Evolutionary conservation across 2,888 invertebrate species (phyloP).

Genomic region (Epistrophella euchroma): DNA sequence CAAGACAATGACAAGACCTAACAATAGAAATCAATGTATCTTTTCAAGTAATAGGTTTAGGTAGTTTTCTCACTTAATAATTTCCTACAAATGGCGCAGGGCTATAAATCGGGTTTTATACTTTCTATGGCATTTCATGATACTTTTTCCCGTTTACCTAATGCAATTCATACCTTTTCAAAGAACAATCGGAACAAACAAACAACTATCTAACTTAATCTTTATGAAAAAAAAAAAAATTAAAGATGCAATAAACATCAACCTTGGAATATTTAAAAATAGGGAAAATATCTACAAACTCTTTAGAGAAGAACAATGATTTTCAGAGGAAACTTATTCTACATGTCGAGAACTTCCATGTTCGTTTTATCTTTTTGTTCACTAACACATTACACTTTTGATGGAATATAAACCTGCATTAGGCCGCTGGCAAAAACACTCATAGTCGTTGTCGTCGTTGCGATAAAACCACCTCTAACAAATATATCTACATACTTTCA

Average conservation of each 20-base stretch:
- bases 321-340: neutral
- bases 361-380: slow-evolving; percentile 14
- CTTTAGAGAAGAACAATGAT: neutral
- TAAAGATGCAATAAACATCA: neutral
- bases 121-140: slow-evolving; percentile 24
- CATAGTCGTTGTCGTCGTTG: neutral
- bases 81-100: neutral
- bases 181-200: neutral
- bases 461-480: neutral
- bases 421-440: slow-evolving; percentile 25
- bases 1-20: neutral
- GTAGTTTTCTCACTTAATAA: neutral
- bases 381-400: neutral
- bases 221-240: neutral
- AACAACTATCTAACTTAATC: neutral
- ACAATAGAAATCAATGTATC: neutral
- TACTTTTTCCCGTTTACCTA: neutral
- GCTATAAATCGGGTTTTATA: slow-evolving; percentile 6
- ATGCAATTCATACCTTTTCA: neutral
- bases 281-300: neutral
- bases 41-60: neutral
- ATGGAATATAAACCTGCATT: slow-evolving; percentile 12
- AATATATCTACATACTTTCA: neutral
- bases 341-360: neutral
- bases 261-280: neutral